Percentiles rank a stretch among this genome's conserved stretches.
These are phyloP conservation scores for Scyliorhinus canicula DNA, from an alignment of 2,797 vertebrate genomes.

Conservation along the genomic window DNA sequence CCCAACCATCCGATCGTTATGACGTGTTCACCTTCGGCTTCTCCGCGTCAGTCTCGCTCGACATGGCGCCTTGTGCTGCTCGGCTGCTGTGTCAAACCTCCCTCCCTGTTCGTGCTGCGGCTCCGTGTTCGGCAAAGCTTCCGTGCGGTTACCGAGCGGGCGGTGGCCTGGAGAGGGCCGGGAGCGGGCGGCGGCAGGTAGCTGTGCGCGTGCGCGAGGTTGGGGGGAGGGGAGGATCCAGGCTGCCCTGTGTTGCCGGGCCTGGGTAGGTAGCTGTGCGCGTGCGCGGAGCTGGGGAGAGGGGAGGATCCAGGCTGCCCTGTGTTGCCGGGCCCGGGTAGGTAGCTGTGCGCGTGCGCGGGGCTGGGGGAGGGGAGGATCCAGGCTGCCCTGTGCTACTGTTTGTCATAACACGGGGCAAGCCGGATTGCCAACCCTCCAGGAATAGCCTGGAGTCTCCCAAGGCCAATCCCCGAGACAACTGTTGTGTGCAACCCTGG, in stretches of 20 bases:
- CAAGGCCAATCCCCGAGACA: too few relatives aligned
- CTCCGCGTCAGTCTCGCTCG: neutral
- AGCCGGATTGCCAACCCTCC: too few relatives aligned
- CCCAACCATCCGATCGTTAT: neutral
- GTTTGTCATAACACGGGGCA: too few relatives aligned
- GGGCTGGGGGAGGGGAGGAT: neutral
- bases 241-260: too few relatives aligned
- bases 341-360: conserved; percentile 5
- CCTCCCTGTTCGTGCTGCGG: too few relatives aligned
- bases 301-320: too few relatives aligned
- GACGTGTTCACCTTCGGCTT: conserved; percentile 16
- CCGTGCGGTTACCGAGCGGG: neutral
- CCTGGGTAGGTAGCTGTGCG: neutral
- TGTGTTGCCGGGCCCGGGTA: neutral
- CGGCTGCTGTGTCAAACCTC: too few relatives aligned
- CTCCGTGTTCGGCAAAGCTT: neutral
- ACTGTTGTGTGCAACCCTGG: too few relatives aligned
- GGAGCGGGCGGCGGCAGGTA: neutral
- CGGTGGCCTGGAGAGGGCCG: neutral
- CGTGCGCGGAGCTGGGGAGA: neutral
- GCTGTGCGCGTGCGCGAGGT: neutral
- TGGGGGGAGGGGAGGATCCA: neutral
- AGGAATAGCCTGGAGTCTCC: too few relatives aligned
- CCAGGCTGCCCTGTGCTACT: too few relatives aligned
- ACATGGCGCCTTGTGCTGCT: neutral